phyloP scores from a whole-genome alignment of 2,113 vertebrate species.

The Crotalus helleri region DNA sequence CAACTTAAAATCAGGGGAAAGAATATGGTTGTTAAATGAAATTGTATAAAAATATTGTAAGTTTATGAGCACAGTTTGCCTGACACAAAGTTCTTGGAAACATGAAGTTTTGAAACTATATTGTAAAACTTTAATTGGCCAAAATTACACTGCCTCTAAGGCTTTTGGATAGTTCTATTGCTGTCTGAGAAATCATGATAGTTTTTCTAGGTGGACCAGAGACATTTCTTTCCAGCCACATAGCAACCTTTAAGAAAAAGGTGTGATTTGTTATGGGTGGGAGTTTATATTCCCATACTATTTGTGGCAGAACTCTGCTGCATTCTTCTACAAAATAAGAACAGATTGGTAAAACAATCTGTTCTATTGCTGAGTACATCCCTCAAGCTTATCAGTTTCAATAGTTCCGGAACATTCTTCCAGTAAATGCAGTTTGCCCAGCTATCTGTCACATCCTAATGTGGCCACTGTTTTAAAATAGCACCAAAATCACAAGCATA shows the following conservation, averaged over 20 bases:
- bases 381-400: not conserved
- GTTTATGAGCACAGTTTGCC: not conserved
- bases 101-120: not conserved
- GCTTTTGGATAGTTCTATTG: not conserved
- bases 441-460: not conserved
- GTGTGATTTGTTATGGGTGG: not conserved
- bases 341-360: not conserved
- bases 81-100: not conserved
- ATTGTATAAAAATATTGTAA: not conserved
- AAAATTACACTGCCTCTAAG: not conserved
- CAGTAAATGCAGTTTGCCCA: not conserved
- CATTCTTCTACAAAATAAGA: not conserved
- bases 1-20: not conserved
- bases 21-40: not conserved
- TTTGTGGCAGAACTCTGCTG: not conserved
- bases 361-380: not conserved
- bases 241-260: not conserved
- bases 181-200: not conserved
- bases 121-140: not conserved
- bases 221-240: too few species aligned
- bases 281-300: not conserved
- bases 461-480: not conserved
- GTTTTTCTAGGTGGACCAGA: not conserved
- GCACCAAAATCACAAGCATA: not conserved
- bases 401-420: not conserved